A percentile compares a stretch with the other conserved stretches of the same genome.
phyloP scores from a whole-genome alignment of 2,113 vertebrate species.

The Orthonyx spaldingii region DNA sequence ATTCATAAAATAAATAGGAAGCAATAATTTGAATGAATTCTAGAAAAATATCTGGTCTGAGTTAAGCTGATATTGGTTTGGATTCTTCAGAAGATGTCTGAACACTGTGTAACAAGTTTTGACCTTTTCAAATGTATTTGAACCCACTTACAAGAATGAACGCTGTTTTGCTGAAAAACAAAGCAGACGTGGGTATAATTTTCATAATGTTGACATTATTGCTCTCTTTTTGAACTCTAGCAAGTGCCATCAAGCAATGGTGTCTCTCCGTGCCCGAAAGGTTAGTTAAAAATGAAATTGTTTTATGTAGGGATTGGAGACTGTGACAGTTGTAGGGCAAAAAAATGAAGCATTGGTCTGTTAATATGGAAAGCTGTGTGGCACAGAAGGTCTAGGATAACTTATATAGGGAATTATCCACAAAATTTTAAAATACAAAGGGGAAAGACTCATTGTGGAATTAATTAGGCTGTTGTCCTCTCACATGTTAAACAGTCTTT shows the following conservation, averaged over 20 bases:
- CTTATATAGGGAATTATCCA: neutral
- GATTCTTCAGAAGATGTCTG: neutral
- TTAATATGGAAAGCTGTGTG: neutral
- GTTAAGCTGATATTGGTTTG: neutral
- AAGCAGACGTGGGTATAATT: neutral
- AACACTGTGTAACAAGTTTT: neutral
- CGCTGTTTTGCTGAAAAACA: neutral
- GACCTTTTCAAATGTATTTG: neutral
- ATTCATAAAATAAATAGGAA: neutral
- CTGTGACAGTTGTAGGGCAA: neutral
- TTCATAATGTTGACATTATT: neutral
- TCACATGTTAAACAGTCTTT: neutral
- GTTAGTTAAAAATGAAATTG: neutral
- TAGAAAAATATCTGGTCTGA: neutral
- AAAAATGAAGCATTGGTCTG: neutral
- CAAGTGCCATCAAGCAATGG: neutral
- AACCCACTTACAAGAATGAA: neutral
- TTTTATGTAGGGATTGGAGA: neutral
- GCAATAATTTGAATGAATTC: neutral
- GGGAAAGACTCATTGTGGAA: neutral
- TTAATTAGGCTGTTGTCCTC: neutral
- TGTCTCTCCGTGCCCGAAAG: neutral
- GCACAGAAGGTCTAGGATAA: neutral
- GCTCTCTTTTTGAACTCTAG: neutral
- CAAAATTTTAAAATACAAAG: neutral